These are phyloP conservation scores for Holothuria scabra DNA, from an alignment of 53 echinoderm and acorn worm species.

Conservation along the genomic window DNA sequence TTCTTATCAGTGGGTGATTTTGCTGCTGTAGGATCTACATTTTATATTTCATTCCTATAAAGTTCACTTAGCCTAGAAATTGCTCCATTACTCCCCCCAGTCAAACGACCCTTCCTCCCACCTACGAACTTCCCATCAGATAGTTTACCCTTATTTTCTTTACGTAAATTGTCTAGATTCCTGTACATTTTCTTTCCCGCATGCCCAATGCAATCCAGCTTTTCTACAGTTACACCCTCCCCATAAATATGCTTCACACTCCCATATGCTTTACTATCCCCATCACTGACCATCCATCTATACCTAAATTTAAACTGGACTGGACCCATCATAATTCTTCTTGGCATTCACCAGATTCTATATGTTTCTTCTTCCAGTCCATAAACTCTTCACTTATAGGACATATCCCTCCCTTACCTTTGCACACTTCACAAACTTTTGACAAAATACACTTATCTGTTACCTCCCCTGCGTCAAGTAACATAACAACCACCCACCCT, in stretches of 20 bases:
- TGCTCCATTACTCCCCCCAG: no score
- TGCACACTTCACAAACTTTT: no score
- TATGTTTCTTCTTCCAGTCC: no score
- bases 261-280: neutral
- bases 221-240: neutral
- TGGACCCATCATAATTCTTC: no score
- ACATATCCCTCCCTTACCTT: no score
- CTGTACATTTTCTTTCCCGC: neutral
- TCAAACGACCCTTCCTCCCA: neutral
- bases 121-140: neutral
- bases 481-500: no score
- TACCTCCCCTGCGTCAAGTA: no score
- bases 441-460: no score
- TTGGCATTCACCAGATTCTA: no score
- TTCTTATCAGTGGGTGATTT: neutral
- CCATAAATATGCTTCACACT: neutral
- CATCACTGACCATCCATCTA: neutral
- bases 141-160: neutral
- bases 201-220: neutral
- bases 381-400: no score
- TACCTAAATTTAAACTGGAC: neutral
- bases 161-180: neutral
- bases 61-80: neutral
- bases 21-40: neutral
- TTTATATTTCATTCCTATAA: constrained; percentile 41